Percentiles rank a stretch among this genome's conserved stretches.
Evolutionary conservation across 1,140 invertebrate genomes (phyloP).

Genomic region (Pogonomyrmex californicus): DNA sequence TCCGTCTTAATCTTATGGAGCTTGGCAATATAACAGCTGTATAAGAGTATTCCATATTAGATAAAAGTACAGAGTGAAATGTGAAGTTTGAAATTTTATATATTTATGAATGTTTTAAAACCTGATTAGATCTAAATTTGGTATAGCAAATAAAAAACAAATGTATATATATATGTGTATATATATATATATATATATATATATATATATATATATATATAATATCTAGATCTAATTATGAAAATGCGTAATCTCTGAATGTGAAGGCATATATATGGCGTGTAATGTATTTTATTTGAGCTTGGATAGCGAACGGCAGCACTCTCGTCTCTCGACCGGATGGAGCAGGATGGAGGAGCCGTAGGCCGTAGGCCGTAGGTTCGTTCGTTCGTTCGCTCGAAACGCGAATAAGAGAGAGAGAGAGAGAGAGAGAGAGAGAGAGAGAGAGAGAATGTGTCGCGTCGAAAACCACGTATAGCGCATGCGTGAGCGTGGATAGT

Average conservation of each 20-base stretch:
- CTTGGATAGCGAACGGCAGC: constrained; percentile 47
- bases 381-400: constrained; percentile 17
- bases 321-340: constrained; percentile 31
- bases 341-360: constrained; percentile 22
- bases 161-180: too few species aligned
- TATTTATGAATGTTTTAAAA: too few species aligned
- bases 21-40: background rate
- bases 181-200: too few species aligned
- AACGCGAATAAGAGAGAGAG: too few species aligned
- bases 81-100: too few species aligned
- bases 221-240: background rate
- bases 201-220: too few species aligned
- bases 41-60: too few species aligned
- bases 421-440: background rate
- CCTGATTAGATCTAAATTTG: too few species aligned
- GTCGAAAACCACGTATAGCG: constrained; percentile 46
- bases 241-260: background rate
- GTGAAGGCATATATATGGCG: background rate
- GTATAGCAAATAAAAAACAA: too few species aligned
- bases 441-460: constrained; percentile 21
- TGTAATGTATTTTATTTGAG: background rate
- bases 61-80: too few species aligned
- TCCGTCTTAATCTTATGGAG: background rate
- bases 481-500: constrained; percentile 68
- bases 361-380: too few species aligned